Percentiles rank a stretch among this genome's conserved stretches.
Conservation (phyloP, 2,888 invertebrate genomes). For the Tinea pellionella region DNA sequence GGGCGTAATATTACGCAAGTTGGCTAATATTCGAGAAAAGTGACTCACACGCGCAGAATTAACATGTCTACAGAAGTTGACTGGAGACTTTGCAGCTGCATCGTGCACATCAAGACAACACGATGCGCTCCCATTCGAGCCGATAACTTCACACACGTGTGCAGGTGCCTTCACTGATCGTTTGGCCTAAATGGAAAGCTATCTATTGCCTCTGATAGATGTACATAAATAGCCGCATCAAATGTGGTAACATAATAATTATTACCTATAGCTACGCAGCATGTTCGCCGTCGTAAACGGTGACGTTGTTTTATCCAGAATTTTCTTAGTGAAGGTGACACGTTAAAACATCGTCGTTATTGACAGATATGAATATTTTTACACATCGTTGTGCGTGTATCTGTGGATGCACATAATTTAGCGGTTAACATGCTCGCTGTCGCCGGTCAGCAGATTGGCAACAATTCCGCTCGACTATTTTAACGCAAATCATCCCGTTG, state of each 20-base stretch:
- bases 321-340: neutral
- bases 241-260: neutral
- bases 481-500: conserved; percentile 37
- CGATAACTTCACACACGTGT: conserved; percentile 8
- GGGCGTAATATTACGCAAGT: conserved; percentile 50
- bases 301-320: neutral
- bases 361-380: conserved; percentile 9
- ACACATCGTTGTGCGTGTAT: neutral
- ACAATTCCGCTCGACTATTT: conserved; percentile 31
- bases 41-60: conserved; percentile 52
- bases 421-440: conserved; percentile 21
- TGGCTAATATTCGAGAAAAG: conserved; percentile 35
- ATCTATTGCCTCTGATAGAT: neutral
- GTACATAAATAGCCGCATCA: neutral
- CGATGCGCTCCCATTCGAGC: conserved; percentile 5
- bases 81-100: conserved; percentile 39
- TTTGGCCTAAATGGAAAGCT: conserved; percentile 2
- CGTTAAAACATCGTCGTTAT: neutral
- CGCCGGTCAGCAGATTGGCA: conserved; percentile 30
- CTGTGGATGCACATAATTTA: conserved; percentile 23
- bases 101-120: conserved; percentile 30
- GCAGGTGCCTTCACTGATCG: neutral
- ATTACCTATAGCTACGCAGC: neutral
- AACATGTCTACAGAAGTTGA: conserved; percentile 38
- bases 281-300: neutral